Percentiles rank a stretch among this genome's conserved stretches.
Evolutionary conservation across 2,797 vertebrate species (phyloP).

Genomic region (Betta splendens): DNA sequence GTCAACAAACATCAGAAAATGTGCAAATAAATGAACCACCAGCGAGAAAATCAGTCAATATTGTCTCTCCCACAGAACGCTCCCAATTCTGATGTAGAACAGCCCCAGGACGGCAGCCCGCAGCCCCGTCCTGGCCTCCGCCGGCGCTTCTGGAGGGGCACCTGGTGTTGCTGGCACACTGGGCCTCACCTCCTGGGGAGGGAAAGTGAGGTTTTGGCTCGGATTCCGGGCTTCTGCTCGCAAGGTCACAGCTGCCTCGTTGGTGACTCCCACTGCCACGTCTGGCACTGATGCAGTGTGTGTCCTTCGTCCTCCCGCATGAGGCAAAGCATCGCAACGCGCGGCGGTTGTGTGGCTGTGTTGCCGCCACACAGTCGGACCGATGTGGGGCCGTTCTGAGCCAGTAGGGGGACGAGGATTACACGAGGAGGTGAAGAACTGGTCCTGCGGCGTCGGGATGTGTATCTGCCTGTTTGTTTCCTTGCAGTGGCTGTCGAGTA

Average conservation of each 20-base stretch:
- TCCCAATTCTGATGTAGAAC: slow-evolving; percentile 66
- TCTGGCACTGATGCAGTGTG: slow-evolving; percentile 61
- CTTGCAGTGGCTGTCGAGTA: slow-evolving; percentile 34
- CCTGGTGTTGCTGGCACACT: slow-evolving; percentile 75
- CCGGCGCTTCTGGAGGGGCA: slow-evolving; percentile 75
- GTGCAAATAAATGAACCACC: slow-evolving; percentile 42
- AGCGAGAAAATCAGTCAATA: slow-evolving; percentile 62
- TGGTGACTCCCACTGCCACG: slow-evolving; percentile 64
- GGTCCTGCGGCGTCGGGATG: slow-evolving; percentile 29
- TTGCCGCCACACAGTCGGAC: slow-evolving; percentile 50
- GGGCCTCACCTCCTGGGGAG: slow-evolving; percentile 61
- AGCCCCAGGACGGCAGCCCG: slow-evolving; percentile 46
- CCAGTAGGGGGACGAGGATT: slow-evolving; percentile 47
- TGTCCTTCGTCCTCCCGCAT: slow-evolving; percentile 63
- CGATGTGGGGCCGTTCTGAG: slow-evolving; percentile 37
- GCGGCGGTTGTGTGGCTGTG: slow-evolving; percentile 65
- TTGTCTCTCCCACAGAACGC: slow-evolving; percentile 51
- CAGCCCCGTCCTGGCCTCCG: slow-evolving; percentile 50
- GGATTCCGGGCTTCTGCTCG: slow-evolving; percentile 70
- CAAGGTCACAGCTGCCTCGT: slow-evolving; percentile 81
- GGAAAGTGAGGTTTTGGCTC: slow-evolving; percentile 69
- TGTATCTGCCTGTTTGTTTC: slow-evolving; percentile 50
- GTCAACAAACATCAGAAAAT: slow-evolving; percentile 50
- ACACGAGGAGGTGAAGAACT: slow-evolving; percentile 59
- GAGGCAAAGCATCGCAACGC: slow-evolving; percentile 63